Evolutionary conservation across 64 coral and sea anemone species (phyloP).

Genomic region (Pocillopora verrucosa): DNA sequence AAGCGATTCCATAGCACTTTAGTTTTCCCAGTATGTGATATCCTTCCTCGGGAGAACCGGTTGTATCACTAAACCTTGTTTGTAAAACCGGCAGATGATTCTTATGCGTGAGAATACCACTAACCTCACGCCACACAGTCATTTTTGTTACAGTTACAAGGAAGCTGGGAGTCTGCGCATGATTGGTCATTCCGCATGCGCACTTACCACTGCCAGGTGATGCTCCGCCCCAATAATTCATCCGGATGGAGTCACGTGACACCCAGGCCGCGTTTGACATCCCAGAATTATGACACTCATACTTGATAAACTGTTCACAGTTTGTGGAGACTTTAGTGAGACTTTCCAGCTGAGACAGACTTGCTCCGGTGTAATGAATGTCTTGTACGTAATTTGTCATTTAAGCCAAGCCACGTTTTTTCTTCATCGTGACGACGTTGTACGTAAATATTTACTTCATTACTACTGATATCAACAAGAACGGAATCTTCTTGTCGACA

Average conservation of each 20-base stretch:
- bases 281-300: neutral
- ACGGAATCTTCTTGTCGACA: neutral
- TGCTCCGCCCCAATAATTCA: neutral
- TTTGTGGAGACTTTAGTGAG: slow-evolving; percentile 7
- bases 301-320: slow-evolving; percentile 9
- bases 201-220: too few species aligned
- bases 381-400: slow-evolving; percentile 1
- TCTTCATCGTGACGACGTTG: neutral
- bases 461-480: neutral
- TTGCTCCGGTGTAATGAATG: slow-evolving; percentile 25
- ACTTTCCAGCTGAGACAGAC: neutral
- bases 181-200: too few species aligned
- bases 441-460: neutral
- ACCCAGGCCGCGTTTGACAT: neutral
- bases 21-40: neutral
- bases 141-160: neutral
- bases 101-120: neutral
- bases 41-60: neutral
- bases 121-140: neutral
- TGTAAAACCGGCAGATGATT: neutral
- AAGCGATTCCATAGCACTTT: neutral
- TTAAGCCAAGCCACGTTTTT: neutral
- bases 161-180: neutral
- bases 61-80: neutral
- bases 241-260: neutral